A percentile compares a stretch with the other conserved stretches of the same genome.
phyloP scores from a whole-genome alignment of 2,888 invertebrate genomes.

The Trisateles emortualis region DNA sequence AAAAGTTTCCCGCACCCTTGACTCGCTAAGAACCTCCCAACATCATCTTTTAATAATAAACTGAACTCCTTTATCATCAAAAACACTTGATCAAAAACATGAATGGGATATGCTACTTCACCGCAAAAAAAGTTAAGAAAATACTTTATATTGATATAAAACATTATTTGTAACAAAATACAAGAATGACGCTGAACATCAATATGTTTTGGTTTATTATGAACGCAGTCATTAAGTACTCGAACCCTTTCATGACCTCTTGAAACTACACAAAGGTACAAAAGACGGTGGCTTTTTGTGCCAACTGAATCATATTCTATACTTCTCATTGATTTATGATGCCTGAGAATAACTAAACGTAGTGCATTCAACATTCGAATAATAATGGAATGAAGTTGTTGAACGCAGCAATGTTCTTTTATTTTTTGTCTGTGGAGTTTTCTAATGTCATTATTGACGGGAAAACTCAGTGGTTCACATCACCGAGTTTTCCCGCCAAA shows the following conservation, averaged over 20 bases:
- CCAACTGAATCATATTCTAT: slow-evolving; percentile 53
- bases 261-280: slow-evolving; percentile 51
- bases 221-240: slow-evolving; percentile 67
- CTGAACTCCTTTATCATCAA: slow-evolving; percentile 17
- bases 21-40: slow-evolving; percentile 24
- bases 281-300: slow-evolving; percentile 64
- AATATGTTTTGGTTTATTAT: slow-evolving; percentile 56
- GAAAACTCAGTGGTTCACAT: neutral
- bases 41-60: slow-evolving; percentile 28
- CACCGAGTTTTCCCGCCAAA: too few species aligned
- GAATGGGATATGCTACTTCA: slow-evolving; percentile 46
- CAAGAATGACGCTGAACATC: slow-evolving; percentile 36
- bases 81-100: slow-evolving; percentile 26
- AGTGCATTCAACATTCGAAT: slow-evolving; percentile 38
- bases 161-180: slow-evolving; percentile 53
- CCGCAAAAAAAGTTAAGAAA: slow-evolving; percentile 42
- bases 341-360: slow-evolving; percentile 34
- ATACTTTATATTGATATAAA: slow-evolving; percentile 42
- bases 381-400: slow-evolving; percentile 32
- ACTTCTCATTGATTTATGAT: slow-evolving; percentile 49
- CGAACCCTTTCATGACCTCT: slow-evolving; percentile 65
- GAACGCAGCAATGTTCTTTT: slow-evolving; percentile 23
- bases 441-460: slow-evolving; percentile 2
- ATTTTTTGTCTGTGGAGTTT: slow-evolving; percentile 31
- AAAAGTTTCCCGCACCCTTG: slow-evolving; percentile 9